Evolutionary conservation across 2,113 vertebrate genomes (phyloP).

Genomic region (Ceratotherium simum): DNA sequence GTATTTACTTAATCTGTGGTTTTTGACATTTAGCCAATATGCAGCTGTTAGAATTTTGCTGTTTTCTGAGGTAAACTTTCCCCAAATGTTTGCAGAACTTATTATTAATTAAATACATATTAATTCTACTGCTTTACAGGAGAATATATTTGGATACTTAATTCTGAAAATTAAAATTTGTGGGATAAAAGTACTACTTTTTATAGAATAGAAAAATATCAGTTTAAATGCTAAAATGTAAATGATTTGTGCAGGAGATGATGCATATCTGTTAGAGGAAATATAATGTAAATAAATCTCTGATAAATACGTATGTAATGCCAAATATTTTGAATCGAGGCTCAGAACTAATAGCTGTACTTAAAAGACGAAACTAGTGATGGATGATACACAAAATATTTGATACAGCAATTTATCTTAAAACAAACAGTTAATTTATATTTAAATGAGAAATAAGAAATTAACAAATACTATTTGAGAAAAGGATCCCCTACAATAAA

Average conservation of each 20-base stretch:
- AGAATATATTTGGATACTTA: background rate
- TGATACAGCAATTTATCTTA: background rate
- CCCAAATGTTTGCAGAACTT: background rate
- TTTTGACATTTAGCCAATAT: constrained; percentile 34
- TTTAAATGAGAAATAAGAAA: constrained; percentile 4
- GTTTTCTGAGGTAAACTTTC: constrained; percentile 24
- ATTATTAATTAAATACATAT: background rate
- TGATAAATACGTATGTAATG: background rate
- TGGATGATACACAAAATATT: background rate
- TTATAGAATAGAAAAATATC: background rate
- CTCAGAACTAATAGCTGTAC: background rate
- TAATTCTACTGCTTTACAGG: background rate
- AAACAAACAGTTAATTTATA: background rate
- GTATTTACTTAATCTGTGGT: constrained; percentile 4
- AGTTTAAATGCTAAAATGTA: background rate
- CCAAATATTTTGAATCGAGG: background rate
- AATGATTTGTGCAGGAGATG: background rate
- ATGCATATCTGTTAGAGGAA: constrained; percentile 9
- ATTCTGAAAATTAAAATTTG: background rate
- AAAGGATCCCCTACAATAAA: background rate
- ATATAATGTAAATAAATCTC: background rate
- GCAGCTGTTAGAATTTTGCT: background rate
- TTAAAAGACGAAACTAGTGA: background rate
- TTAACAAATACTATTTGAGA: background rate
- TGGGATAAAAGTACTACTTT: background rate